phyloP scores from a whole-genome alignment of 2,888 invertebrate genomes.

The Leucophenga maculata region DNA sequence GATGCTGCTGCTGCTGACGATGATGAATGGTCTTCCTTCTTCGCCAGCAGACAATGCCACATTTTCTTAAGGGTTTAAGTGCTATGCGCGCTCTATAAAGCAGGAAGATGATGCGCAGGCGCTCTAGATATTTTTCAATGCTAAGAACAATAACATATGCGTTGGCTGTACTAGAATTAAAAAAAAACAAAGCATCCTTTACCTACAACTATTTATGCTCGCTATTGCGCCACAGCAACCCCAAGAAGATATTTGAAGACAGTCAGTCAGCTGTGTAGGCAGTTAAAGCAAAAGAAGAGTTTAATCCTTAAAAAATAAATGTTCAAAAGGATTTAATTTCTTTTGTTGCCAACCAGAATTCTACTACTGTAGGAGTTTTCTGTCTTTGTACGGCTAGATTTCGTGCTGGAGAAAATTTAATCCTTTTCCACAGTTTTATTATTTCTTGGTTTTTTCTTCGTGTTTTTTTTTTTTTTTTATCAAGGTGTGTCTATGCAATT shows the following conservation, averaged over 20 bases:
- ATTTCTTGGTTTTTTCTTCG: too few relatives aligned
- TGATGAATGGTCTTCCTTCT: slow-evolving; percentile 43
- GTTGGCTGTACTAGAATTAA: neutral
- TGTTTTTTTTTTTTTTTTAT: slow-evolving; percentile 54
- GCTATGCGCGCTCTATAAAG: slow-evolving; percentile 33
- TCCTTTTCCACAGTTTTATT: slow-evolving; percentile 46
- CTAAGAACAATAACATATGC: slow-evolving; percentile 41
- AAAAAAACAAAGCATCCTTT: too few relatives aligned
- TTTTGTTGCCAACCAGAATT: slow-evolving; percentile 4
- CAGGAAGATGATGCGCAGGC: slow-evolving; percentile 40
- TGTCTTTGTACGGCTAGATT: neutral
- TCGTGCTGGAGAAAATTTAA: slow-evolving; percentile 44
- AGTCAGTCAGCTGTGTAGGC: slow-evolving; percentile 47
- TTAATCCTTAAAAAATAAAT: slow-evolving; percentile 45
- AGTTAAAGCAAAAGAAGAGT: slow-evolving; percentile 45
- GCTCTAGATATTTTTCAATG: slow-evolving; percentile 24
- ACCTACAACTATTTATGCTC: too few relatives aligned
- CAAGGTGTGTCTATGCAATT: slow-evolving; percentile 60
- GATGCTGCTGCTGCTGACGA: slow-evolving; percentile 14
- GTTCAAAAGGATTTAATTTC: slow-evolving; percentile 22
- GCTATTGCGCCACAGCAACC: too few relatives aligned
- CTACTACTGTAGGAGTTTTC: slow-evolving; percentile 19
- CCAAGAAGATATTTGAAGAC: too few relatives aligned
- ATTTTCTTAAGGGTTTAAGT: slow-evolving; percentile 36
- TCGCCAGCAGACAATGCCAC: slow-evolving; percentile 1